These are phyloP conservation scores for Bhutanitis thaidina DNA, from an alignment of 2,888 invertebrate genomes.

Conservation along the genomic window DNA sequence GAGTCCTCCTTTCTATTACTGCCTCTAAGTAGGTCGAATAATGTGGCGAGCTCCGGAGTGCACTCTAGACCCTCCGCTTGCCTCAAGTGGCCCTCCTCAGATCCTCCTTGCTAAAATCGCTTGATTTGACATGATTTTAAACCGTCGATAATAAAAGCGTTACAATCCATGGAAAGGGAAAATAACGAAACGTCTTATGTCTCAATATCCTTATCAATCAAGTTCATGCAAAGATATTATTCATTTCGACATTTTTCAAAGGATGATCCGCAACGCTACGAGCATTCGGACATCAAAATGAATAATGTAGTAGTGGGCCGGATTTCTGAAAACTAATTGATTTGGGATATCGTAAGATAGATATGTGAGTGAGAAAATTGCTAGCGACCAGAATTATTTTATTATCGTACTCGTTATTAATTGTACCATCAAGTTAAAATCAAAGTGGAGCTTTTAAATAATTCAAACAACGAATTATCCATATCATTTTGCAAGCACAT, in stretches of 20 bases:
- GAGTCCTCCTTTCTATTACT: conserved; percentile 43
- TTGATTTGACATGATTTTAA: conserved; percentile 79
- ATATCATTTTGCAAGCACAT: too few species aligned
- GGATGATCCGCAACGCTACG: conserved; percentile 14
- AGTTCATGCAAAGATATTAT: conserved; percentile 22
- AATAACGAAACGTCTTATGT: conserved; percentile 9
- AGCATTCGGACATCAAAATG: conserved; percentile 27
- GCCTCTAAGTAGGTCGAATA: conserved; percentile 76
- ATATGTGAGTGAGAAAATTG: conserved; percentile 22
- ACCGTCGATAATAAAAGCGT: conserved; percentile 60
- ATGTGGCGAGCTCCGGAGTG: conserved; percentile 66
- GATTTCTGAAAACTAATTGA: conserved; percentile 36
- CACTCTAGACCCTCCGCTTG: conserved; percentile 56
- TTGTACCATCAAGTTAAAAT: too few species aligned
- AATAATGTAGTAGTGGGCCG: conserved; percentile 34
- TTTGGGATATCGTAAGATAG: conserved; percentile 32
- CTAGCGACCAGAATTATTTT: not conserved
- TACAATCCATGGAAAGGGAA: conserved; percentile 12
- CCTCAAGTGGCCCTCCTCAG: conserved; percentile 49
- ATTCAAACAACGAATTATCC: too few species aligned
- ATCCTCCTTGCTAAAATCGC: conserved; percentile 62
- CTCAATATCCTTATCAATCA: conserved; percentile 21
- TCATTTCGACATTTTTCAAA: conserved; percentile 23
- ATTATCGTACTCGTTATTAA: too few species aligned
- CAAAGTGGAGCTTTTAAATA: too few species aligned